Percentiles rank a stretch among this genome's conserved stretches.
Evolutionary conservation across 2,888 invertebrate genomes (phyloP).

Genomic region (Drosophila dives): DNA sequence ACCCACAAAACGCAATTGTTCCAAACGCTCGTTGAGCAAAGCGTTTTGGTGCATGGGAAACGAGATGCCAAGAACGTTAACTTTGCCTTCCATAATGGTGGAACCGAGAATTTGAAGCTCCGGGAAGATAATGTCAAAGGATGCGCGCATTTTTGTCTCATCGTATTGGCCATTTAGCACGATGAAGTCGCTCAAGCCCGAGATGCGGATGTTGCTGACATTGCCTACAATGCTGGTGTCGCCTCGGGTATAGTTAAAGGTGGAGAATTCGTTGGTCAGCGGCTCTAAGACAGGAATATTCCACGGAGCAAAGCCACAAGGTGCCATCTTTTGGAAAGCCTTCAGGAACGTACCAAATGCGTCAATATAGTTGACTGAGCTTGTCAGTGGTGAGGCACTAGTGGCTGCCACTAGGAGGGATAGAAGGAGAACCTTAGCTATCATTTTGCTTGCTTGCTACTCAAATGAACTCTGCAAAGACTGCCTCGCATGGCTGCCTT

Average conservation of each 20-base stretch:
- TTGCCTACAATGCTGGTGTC: conserved; percentile 56
- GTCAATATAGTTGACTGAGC: conserved; percentile 40
- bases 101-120: conserved; percentile 67
- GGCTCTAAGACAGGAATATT: conserved; percentile 69
- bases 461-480: conserved; percentile 8
- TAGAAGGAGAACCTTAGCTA: conserved; percentile 37
- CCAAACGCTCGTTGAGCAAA: conserved; percentile 59
- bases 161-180: conserved; percentile 57
- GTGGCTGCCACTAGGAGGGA: conserved; percentile 33
- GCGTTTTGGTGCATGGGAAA: conserved; percentile 40
- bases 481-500: background rate
- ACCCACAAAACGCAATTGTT: conserved; percentile 65
- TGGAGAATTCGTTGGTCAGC: conserved; percentile 27
- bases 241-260: conserved; percentile 28
- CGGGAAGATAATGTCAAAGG: conserved; percentile 61
- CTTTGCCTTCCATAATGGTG: conserved; percentile 49
- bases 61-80: conserved; percentile 48
- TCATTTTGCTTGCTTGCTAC: conserved; percentile 34
- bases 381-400: conserved; percentile 21
- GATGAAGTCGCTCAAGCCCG: conserved; percentile 61
- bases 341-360: conserved; percentile 46
- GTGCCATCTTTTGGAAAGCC: conserved; percentile 63
- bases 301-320: conserved; percentile 66
- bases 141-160: conserved; percentile 40
- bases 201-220: conserved; percentile 60